These are phyloP conservation scores for Seriola dumerili DNA, from an alignment of 2,113 vertebrate genomes.

Conservation along the genomic window DNA sequence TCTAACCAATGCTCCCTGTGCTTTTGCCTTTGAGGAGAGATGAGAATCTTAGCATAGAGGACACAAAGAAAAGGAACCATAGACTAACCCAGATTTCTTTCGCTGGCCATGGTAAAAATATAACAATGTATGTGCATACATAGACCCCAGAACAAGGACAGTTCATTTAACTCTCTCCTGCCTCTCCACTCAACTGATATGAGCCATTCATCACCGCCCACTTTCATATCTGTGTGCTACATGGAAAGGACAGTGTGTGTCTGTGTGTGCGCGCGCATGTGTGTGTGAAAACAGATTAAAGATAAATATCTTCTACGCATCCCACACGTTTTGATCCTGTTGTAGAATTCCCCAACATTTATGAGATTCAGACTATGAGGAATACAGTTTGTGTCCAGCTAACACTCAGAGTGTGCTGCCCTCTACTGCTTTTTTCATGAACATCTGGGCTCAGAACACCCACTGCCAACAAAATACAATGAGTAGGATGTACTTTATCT, in stretches of 20 bases:
- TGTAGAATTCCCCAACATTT: constrained; percentile 36
- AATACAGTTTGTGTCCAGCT: constrained; percentile 5
- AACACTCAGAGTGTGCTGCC: constrained; percentile 77
- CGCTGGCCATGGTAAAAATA: constrained; percentile 79
- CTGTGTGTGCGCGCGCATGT: neutral
- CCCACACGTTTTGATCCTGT: constrained; percentile 49
- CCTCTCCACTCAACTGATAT: constrained; percentile 70
- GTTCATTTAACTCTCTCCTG: constrained; percentile 82
- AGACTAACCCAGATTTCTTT: constrained; percentile 79
- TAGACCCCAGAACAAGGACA: constrained; percentile 83
- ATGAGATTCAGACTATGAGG: constrained; percentile 28
- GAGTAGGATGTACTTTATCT: neutral
- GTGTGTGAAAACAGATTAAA: constrained; percentile 57
- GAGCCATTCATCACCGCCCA: constrained; percentile 78
- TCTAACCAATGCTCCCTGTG: constrained; percentile 23
- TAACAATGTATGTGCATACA: constrained; percentile 83
- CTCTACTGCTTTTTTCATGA: constrained; percentile 69
- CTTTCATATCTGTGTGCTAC: constrained; percentile 66
- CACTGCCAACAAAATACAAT: neutral
- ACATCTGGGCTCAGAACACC: constrained; percentile 46
- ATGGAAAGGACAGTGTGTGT: constrained; percentile 44
- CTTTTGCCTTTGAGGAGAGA: constrained; percentile 57
- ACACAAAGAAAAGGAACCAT: constrained; percentile 67
- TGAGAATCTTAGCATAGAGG: constrained; percentile 63
- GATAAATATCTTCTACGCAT: constrained; percentile 58